Percentiles rank a stretch among this genome's conserved stretches.
Conservation (phyloP, 1,140 invertebrate genomes). For the Rhynchophorus ferrugineus region DNA sequence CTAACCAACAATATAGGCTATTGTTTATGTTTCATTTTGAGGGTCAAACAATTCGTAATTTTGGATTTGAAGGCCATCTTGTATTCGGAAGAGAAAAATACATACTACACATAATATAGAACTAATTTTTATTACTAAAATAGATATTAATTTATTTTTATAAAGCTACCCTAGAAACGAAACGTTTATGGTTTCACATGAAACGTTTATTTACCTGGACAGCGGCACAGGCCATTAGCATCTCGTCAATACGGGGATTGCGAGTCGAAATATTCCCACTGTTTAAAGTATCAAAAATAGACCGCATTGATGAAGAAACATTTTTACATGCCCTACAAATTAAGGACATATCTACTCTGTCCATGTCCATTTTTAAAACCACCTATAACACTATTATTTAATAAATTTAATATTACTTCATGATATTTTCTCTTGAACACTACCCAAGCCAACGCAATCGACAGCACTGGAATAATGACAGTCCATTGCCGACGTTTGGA, state of each 20-base stretch:
- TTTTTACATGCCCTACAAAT: slow-evolving; percentile 35
- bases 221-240: slow-evolving; percentile 40
- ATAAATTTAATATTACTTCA: slow-evolving; percentile 18
- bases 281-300: slow-evolving; percentile 31
- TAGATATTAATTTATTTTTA: background rate
- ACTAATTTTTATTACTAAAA: background rate
- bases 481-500: slow-evolving; percentile 1
- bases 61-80: slow-evolving; percentile 11
- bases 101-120: background rate
- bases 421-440: slow-evolving; percentile 26
- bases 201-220: slow-evolving; percentile 34
- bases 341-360: slow-evolving; percentile 18
- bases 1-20: background rate
- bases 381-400: slow-evolving; percentile 2
- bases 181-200: no score
- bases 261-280: slow-evolving; percentile 25
- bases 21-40: background rate
- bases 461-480: slow-evolving; percentile 31
- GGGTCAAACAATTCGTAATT: slow-evolving; percentile 3
- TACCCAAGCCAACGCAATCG: slow-evolving; percentile 32
- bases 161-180: no score
- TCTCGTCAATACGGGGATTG: slow-evolving; percentile 39
- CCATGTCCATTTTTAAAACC: slow-evolving; percentile 14
- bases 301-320: slow-evolving; percentile 27
- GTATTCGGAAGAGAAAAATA: background rate